Evolutionary conservation across 2,888 invertebrate genomes (phyloP).

Genomic region (Ctena decussata): DNA sequence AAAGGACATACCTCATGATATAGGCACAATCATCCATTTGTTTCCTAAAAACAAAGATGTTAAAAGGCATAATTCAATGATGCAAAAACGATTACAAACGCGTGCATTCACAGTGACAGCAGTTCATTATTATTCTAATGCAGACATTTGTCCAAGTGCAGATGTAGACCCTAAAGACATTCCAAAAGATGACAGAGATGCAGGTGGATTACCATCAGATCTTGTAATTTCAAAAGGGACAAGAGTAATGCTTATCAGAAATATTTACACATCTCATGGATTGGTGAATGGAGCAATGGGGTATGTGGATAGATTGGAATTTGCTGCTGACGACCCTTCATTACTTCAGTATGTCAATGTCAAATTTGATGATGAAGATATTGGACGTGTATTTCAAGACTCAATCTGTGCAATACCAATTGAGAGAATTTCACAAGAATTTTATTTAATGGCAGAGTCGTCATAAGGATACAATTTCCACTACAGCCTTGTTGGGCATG

Average conservation of each 20-base stretch:
- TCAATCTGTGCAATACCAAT: constrained; percentile 5
- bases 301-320: constrained; percentile 7
- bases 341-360: constrained; percentile 12
- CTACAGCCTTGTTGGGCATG: constrained; percentile 40
- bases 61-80: neutral
- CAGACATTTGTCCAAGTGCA: constrained; percentile 6
- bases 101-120: neutral
- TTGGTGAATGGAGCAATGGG: constrained; percentile 50
- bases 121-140: constrained; percentile 27
- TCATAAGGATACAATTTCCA: constrained; percentile 47
- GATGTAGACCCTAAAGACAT: constrained; percentile 18
- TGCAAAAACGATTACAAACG: neutral
- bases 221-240: constrained; percentile 18
- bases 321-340: neutral
- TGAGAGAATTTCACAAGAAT: constrained; percentile 12
- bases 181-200: constrained; percentile 16
- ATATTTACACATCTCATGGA: constrained; percentile 8
- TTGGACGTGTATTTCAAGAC: neutral
- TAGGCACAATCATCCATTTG: too few species aligned
- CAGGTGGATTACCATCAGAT: constrained; percentile 11
- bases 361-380: constrained; percentile 35
- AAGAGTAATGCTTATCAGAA: constrained; percentile 36
- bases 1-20: neutral
- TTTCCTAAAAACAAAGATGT: constrained; percentile 3
- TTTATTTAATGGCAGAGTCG: constrained; percentile 21